A percentile compares a stretch with the other conserved stretches of the same genome.
phyloP scores from a whole-genome alignment of 2,113 vertebrate genomes.

The Acanthisitta chloris region DNA sequence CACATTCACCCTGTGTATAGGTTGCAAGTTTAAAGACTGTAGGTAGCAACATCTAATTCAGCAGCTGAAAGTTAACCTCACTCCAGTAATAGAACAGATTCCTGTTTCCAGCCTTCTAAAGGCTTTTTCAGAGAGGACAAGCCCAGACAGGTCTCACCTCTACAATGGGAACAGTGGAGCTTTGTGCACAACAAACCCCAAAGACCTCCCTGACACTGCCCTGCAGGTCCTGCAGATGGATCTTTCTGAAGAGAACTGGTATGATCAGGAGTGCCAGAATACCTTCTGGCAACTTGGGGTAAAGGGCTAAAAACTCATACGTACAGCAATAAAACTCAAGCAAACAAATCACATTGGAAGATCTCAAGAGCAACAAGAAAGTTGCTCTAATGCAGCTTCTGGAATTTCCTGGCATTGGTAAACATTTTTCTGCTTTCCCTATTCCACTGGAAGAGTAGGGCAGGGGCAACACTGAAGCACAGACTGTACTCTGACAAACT shows the following conservation, averaged over 20 bases:
- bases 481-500: neutral
- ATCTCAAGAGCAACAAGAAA: neutral
- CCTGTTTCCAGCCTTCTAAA: neutral
- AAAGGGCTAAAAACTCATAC: neutral
- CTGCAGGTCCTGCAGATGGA: neutral
- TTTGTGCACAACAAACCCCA: neutral
- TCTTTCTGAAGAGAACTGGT: neutral
- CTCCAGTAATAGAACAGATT: neutral
- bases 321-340: neutral
- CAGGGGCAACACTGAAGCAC: neutral
- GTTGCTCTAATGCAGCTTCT: neutral
- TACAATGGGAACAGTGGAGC: neutral
- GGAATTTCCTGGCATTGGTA: neutral
- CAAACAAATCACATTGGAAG: neutral
- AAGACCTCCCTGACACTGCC: neutral
- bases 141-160: slow-evolving; percentile 1
- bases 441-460: neutral
- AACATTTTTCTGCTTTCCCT: neutral
- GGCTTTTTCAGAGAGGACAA: neutral
- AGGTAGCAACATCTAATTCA: neutral
- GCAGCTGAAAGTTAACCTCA: neutral
- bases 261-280: neutral
- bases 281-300: neutral
- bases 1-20: neutral
- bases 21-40: neutral